Evolutionary conservation across 2,888 invertebrate species (phyloP), one percentile per base, ranked within the genome.

Genomic region (Nymphalis urticae): DNA sequence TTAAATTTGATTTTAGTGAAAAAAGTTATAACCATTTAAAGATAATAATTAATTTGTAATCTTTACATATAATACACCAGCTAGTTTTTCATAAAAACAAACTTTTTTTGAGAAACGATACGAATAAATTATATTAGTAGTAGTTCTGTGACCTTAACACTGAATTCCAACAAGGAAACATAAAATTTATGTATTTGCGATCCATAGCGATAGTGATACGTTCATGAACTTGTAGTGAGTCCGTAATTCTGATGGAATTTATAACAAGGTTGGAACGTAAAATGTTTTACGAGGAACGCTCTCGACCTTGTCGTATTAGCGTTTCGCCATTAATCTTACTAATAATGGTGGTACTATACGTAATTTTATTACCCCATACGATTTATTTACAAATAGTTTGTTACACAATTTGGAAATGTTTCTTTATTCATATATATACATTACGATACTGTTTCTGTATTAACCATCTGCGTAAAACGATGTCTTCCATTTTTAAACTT

Each of bases 301-400:
- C 66, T 69, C 64, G 66, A 67, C 71, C 71, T 72, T 68, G 70
- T 19, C 59, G 66, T 63, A 50, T 58, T 54, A 62, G 62, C 66
- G 69, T 53, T 65, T 62, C 53, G n/a, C 58, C 65, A 60, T 71
- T 59, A 71, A 71, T 68, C 68, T 61, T 50, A n/a, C 64, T 62
- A 61, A 68, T 64, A 68, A 58, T 64, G 60, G 60, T 48, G 36
- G 56, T 13, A 61, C 60, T 17, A 21, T n/a, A 32, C 48, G 4
- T 3, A 9, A 5, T 16, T 42, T 58, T 19, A 58, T 42, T 42
- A 42, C 36, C 50, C 42, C n/a, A 17, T 16, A 54, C 21, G 19
- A 51, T 56, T 56, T 56, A 56, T 56, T 56, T 32, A n/a, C 8
- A 17, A 51, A 56, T 56, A 7, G 54, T 56, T 56, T 32, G 8